Conservation (phyloP, 2,888 invertebrate genomes). For the Caenorhabditis imperialis region DNA sequence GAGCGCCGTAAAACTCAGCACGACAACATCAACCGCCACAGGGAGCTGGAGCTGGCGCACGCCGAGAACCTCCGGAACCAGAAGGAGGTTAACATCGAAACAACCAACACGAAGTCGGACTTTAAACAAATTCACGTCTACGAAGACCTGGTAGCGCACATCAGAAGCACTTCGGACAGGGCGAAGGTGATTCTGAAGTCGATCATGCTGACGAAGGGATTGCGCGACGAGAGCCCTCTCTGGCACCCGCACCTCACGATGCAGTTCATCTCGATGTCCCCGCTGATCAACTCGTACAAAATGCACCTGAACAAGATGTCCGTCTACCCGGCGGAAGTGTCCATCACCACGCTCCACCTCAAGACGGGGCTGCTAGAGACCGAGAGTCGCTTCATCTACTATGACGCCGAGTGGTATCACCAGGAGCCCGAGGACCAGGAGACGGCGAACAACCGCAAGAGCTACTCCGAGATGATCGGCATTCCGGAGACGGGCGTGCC, state of each 20-base stretch:
- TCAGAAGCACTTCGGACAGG: no score
- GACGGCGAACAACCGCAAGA: not conserved
- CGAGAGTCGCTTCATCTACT: slow-evolving; percentile 1
- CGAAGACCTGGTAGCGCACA: no score
- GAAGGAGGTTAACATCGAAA: no score
- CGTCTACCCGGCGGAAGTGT: slow-evolving; percentile 28
- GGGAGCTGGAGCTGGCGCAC: no score
- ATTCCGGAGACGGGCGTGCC: not conserved
- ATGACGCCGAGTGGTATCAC: not conserved
- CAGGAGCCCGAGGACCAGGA: no score
- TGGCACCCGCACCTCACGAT: not conserved
- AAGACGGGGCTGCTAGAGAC: slow-evolving; percentile 3
- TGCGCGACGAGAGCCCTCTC: not conserved
- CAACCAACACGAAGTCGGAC: no score
- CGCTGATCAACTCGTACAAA: slow-evolving; percentile 6
- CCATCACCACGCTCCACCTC: slow-evolving; percentile 20
- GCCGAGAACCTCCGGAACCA: no score
- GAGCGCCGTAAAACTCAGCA: no score
- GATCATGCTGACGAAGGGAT: not conserved
- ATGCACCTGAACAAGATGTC: not conserved
- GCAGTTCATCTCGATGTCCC: slow-evolving; percentile 23
- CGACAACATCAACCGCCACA: no score
- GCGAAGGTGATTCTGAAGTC: not conserved
- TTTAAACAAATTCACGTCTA: no score
- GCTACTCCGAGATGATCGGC: not conserved